phyloP scores from a whole-genome alignment of 2,113 vertebrate species.

The Potamarius usumacintae region DNA sequence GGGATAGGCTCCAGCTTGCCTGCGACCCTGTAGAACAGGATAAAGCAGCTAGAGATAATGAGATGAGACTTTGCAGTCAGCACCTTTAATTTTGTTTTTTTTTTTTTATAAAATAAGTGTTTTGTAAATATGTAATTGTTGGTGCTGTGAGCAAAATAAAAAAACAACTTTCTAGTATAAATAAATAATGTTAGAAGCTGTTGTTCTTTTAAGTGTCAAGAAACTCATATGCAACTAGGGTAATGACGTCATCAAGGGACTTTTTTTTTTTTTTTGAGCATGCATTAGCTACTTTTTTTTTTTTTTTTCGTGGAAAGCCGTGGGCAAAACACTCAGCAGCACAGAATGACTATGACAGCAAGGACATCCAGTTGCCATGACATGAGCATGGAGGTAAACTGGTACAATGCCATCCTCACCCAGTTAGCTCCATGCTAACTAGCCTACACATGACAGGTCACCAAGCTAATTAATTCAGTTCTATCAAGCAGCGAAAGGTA shows the following conservation, averaged over 20 bases:
- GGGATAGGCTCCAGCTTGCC: too few species aligned
- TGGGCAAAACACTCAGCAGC: too few species aligned
- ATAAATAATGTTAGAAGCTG: background rate
- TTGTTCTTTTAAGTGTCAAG: background rate
- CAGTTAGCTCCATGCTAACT: background rate
- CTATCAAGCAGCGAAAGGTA: background rate
- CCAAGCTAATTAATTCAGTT: background rate
- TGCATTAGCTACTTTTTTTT: too few species aligned
- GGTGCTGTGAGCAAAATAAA: background rate
- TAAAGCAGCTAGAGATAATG: too few species aligned
- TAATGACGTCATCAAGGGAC: background rate
- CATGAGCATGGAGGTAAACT: background rate
- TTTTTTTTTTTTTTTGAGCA: background rate
- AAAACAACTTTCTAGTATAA: background rate
- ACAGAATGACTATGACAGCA: background rate
- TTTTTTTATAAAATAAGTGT: too few species aligned
- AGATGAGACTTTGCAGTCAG: too few species aligned
- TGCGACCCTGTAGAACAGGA: too few species aligned
- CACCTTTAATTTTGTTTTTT: too few species aligned
- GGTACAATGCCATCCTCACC: background rate
- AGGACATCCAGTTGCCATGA: slow-evolving; percentile 1
- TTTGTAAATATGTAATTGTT: too few species aligned
- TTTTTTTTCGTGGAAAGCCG: background rate
- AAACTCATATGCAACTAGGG: background rate
- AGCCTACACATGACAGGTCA: background rate